Evolutionary conservation across 2,797 vertebrate species (phyloP).

Genomic region (Lacerta agilis): DNA sequence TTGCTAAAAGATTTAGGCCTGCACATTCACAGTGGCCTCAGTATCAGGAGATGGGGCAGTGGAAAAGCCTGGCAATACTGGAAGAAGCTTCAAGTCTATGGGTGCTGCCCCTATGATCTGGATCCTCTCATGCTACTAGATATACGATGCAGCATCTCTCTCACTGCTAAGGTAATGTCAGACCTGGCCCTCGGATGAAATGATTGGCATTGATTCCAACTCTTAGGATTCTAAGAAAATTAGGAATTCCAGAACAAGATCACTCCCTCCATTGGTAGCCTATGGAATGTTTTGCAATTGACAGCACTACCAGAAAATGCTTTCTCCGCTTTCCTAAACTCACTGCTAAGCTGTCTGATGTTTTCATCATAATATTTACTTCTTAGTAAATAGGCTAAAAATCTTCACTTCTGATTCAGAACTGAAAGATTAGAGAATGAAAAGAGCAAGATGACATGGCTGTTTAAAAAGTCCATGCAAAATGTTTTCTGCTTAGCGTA

Average conservation of each 20-base stretch:
- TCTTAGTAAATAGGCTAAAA: conserved; percentile 77
- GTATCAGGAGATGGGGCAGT: background rate
- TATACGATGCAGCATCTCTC: background rate
- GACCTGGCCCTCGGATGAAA: background rate
- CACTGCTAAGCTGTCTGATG: conserved; percentile 74
- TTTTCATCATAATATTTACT: conserved; percentile 84
- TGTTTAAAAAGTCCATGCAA: conserved; percentile 79
- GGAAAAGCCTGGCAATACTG: background rate
- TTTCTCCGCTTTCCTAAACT: conserved; percentile 73
- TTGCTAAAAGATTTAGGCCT: background rate
- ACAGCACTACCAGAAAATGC: conserved; percentile 65
- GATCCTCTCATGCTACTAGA: background rate
- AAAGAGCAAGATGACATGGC: conserved; percentile 80
- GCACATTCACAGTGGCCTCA: background rate
- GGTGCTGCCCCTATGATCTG: background rate
- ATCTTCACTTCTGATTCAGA: conserved; percentile 76
- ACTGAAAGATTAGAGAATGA: conserved; percentile 79
- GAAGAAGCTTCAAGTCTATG: background rate
- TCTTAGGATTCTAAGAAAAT: conserved; percentile 25
- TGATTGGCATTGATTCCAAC: background rate
- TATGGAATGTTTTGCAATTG: conserved; percentile 70
- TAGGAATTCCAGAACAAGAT: conserved; percentile 46
- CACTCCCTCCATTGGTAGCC: conserved; percentile 51
- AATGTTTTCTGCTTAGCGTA: conserved; percentile 77
- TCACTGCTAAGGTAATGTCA: background rate